These are phyloP conservation scores for Corythaeola cristata DNA, from an alignment of 2,113 vertebrate genomes.

Conservation along the genomic window DNA sequence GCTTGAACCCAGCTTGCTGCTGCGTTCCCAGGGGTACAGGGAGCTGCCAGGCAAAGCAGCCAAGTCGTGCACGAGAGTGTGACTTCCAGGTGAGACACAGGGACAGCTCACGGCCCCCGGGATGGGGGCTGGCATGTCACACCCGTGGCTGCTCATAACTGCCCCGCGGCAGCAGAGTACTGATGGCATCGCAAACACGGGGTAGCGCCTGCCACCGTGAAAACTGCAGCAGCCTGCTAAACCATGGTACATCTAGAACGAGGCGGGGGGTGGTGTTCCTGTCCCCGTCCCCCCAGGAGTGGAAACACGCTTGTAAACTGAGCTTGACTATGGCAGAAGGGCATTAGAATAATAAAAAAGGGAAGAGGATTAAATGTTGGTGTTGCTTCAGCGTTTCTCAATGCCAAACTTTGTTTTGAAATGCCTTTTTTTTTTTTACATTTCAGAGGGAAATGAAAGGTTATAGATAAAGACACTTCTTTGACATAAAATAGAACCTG, in stretches of 20 bases:
- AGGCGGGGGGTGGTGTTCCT: background rate
- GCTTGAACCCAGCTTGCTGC: background rate
- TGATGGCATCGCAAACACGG: fast-evolving
- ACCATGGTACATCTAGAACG: background rate
- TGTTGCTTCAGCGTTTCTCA: background rate
- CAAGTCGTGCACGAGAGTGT: fast-evolving
- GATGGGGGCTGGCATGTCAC: no score
- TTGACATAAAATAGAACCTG: background rate
- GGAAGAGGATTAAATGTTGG: background rate
- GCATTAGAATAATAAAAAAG: background rate
- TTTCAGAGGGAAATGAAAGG: slow-evolving; percentile 4
- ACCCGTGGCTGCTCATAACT: background rate
- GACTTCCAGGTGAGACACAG: background rate
- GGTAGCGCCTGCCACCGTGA: background rate
- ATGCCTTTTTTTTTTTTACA: background rate
- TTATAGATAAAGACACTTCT: background rate
- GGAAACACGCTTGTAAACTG: background rate
- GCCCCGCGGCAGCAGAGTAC: background rate
- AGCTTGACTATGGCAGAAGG: background rate
- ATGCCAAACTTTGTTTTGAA: background rate
- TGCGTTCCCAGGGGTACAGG: background rate
- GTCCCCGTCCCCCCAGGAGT: background rate
- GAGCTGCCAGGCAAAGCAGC: background rate
- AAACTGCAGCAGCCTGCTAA: background rate
- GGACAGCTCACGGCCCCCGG: background rate